Evolutionary conservation across 2,113 vertebrate genomes (phyloP), one percentile per base, ranked within the genome.

Genomic region (Brachypodius melanocephalos): DNA sequence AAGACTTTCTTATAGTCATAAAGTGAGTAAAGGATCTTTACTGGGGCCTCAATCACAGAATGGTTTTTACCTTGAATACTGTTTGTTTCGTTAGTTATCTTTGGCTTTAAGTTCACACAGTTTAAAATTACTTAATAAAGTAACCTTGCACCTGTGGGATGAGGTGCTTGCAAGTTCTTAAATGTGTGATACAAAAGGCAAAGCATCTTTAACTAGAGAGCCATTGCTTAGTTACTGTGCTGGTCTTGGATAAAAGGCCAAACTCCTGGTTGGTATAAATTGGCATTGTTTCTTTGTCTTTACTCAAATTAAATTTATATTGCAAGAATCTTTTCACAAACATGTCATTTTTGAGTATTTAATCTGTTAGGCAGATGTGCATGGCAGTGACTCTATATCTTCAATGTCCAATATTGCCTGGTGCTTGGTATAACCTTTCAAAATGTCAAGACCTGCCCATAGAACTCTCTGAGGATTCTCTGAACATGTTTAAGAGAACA

Each of bases 401-500:
- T 89, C 68, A 25, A 49, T 88, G 55, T 90, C 58, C 42, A 24
- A 0, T 65, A 25, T 61, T 91, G 40, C 40, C 57, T 90, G 36
- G 34, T 75, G 31, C 55, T 84, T 92, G 49, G 32, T 61, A 25
- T 89, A 90, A 89, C 84, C 79, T 97, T 90, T 94, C 66, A 72
- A 87, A 95, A 91, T 91, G 69, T 93, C 77, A 89, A 58, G 77
- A 92, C 38, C 71, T 94, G 49, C 46, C 69, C 38, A 46, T 92
- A 29, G 61, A 76, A 58, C 54, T 82, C 65, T 67, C 1, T 82
- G 74, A 80, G 42, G 38, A 54, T 31, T 83, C 43, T 85, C 67
- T 76, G 49, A 95, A 89, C 66, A 36, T 69, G 81, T 49, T 71
- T 85, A 69, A 85, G 85, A 84, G 34, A 45, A 91, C 46, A 54